phyloP scores from a whole-genome alignment of 1,140 invertebrate genomes.

The Polypedilum pembai region DNA sequence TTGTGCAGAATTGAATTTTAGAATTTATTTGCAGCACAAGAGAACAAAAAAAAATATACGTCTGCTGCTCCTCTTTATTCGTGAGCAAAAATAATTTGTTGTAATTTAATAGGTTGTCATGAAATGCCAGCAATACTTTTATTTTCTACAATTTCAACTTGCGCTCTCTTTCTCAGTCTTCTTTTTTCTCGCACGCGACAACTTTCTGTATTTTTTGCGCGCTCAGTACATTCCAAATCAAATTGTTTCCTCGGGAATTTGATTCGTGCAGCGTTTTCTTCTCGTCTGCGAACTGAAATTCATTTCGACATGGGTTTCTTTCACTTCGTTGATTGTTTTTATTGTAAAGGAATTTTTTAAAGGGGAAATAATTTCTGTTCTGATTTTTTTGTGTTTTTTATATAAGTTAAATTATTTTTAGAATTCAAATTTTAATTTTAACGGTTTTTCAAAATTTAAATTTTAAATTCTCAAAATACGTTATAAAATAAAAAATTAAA shows the following conservation, averaged over 20 bases:
- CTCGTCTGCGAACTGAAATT: constrained; percentile 27
- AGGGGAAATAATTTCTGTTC: neutral
- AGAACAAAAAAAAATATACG: neutral
- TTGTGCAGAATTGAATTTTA: no score
- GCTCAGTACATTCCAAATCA: constrained; percentile 25
- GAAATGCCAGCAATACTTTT: neutral
- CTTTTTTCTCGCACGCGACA: neutral
- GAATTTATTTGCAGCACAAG: neutral
- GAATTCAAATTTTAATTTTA: no score
- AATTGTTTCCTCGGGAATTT: constrained; percentile 22
- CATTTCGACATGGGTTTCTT: constrained; percentile 3
- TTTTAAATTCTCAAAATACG: no score
- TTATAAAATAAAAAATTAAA: no score
- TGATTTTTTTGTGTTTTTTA: neutral
- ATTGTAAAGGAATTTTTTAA: no score
- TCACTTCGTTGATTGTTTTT: neutral
- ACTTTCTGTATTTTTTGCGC: constrained; percentile 17
- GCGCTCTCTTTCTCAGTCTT: no score
- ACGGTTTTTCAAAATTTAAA: no score
- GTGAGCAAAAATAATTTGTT: no score
- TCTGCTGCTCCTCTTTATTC: neutral
- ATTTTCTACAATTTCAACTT: no score
- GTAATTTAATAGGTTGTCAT: constrained; percentile 3
- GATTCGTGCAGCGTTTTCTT: constrained; percentile 8
- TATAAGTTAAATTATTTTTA: no score